Conservation (phyloP, 2,113 vertebrate species). For the Melanotaenia duboulayi region DNA sequence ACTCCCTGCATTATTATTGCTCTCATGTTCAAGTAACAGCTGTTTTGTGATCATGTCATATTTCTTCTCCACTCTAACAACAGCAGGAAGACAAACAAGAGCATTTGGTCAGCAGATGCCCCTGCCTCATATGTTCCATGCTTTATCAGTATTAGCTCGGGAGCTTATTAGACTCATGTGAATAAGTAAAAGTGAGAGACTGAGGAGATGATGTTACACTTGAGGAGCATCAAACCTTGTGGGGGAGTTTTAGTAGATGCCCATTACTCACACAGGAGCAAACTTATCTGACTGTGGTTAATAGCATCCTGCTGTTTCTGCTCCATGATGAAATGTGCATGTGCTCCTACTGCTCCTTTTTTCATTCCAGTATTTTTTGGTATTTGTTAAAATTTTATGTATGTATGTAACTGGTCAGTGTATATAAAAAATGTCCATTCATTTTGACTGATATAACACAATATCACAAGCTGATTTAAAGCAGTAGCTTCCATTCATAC, state of each 20-base stretch:
- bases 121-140: not conserved
- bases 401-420: no score
- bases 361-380: not conserved
- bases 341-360: not conserved
- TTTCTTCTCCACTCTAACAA: slow-evolving; percentile 15
- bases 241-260: slow-evolving; percentile 34
- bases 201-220: slow-evolving; percentile 42
- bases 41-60: slow-evolving; percentile 42
- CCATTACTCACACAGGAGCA: slow-evolving; percentile 70
- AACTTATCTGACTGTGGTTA: slow-evolving; percentile 77
- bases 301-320: slow-evolving; percentile 79
- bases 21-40: not conserved
- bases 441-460: no score
- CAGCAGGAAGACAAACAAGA: slow-evolving; percentile 11
- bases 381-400: not conserved
- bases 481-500: no score
- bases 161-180: slow-evolving; percentile 8
- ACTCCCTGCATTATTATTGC: not conserved
- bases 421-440: no score
- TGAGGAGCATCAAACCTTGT: slow-evolving; percentile 32
- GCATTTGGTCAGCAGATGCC: slow-evolving; percentile 59
- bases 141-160: slow-evolving; percentile 17
- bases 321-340: slow-evolving; percentile 1
- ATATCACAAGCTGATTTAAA: no score
- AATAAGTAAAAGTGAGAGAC: slow-evolving; percentile 13